Evolutionary conservation across 2,888 invertebrate genomes (phyloP), one percentile per base, ranked within the genome.

Genomic region (Scaptomyza caliginosa): DNA sequence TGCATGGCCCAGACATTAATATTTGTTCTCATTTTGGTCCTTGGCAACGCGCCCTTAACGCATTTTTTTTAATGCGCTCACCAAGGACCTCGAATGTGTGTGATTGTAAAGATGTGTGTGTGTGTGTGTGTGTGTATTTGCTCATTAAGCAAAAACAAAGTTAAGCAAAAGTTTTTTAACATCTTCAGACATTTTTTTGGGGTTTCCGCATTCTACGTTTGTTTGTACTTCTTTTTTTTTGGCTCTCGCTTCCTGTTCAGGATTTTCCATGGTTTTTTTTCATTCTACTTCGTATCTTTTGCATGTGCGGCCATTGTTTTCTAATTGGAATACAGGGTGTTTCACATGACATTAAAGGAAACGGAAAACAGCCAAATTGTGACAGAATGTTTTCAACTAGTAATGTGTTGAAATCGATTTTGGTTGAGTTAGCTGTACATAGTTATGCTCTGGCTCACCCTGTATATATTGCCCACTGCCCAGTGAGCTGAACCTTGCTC

Each of bases 61-160:
- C 84, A 80, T 83, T 87, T 84, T 87, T 84, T 79, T 73, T 71
- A 76, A 79, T 79, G 67, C 67, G 67, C 74, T 73, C 50, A 36
- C 32, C 57, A 28, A 73, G 56, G 40, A 60, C 56, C 74, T 63
- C 34, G 17, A 49, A 30, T 56, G 51, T 51, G 48, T 45, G 56
- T 58, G 21, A 65, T 48, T 59, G 54, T 55, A 57, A 4, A 3
- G 28, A 28, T 56, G 57, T 50, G 56, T 32, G 28, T 57, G 63
- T 49, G 54, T 68, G 49, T 60, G 48, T 76, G 62, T 72, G 58
- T 76, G 67, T 74, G 72, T 88, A 84, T 87, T 88, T 88, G 88
- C 88, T 87, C 89, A 87, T 87, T 87, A 88, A 84, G 88, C 88
- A 87, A 88, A 88, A 88, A 86, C 86, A 86, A 88, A 88, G 84